These are phyloP conservation scores for Periophthalmus magnuspinnatus DNA, from an alignment of 2,797 vertebrate species.

Conservation along the genomic window DNA sequence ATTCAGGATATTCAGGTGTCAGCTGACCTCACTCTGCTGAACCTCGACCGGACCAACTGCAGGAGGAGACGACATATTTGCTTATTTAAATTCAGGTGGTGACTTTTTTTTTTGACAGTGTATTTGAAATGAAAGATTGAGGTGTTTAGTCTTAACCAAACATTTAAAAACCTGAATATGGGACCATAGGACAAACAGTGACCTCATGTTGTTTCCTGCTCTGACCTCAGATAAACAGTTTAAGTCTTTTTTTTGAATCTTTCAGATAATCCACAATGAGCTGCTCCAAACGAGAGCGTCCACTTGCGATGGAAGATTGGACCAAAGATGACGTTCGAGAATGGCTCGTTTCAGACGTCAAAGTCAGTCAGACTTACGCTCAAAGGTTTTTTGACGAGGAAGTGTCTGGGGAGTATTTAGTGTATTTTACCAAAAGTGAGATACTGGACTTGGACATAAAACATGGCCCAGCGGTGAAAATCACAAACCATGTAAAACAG, in stretches of 20 bases:
- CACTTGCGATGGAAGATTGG: constrained; percentile 29
- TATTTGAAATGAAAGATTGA: too few species aligned
- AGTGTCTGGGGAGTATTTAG: constrained; percentile 38
- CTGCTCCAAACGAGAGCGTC: background rate
- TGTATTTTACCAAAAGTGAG: constrained; percentile 18
- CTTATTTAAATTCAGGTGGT: too few species aligned
- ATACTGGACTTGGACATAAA: constrained; percentile 53
- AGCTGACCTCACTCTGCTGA: too few species aligned
- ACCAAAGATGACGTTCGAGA: constrained; percentile 39
- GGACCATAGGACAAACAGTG: too few species aligned
- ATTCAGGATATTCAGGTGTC: too few species aligned
- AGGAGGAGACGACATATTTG: too few species aligned
- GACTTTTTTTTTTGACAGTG: too few species aligned
- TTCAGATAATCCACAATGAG: constrained; percentile 29
- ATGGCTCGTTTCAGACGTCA: constrained; percentile 43
- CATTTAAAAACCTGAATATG: too few species aligned
- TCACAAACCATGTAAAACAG: constrained; percentile 26
- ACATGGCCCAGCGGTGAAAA: constrained; percentile 63
- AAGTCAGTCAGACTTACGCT: constrained; percentile 34
- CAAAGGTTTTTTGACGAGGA: constrained; percentile 44
- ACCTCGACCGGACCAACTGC: too few species aligned
- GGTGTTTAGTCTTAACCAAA: too few species aligned
- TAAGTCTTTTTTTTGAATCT: background rate
- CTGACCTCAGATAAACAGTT: too few species aligned
- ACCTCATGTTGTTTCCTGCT: too few species aligned